A percentile compares a stretch with the other conserved stretches of the same genome.
These are phyloP conservation scores for Micrastur ruficollis DNA, from an alignment of 2,797 vertebrate genomes.

Conservation along the genomic window DNA sequence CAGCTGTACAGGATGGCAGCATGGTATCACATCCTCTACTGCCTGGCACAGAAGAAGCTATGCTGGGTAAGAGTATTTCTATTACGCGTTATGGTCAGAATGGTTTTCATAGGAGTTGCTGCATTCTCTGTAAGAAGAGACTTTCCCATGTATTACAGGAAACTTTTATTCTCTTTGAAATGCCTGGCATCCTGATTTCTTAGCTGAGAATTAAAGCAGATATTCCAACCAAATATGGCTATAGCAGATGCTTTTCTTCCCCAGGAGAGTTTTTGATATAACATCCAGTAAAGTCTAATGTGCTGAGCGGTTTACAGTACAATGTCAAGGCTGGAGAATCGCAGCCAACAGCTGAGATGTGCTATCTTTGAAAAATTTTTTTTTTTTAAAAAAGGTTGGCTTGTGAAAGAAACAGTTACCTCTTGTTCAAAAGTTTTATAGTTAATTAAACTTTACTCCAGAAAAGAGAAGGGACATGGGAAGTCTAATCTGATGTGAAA, in stretches of 20 bases:
- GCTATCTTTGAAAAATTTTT: neutral
- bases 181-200: neutral
- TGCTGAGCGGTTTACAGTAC: neutral
- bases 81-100: neutral
- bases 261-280: neutral
- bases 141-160: neutral
- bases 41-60: constrained; percentile 85
- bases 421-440: neutral
- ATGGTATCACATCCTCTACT: constrained; percentile 89
- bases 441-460: neutral
- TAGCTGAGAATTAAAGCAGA: constrained; percentile 1
- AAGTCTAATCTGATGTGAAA: neutral
- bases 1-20: constrained; percentile 88
- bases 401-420: neutral
- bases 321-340: neutral
- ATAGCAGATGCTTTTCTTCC: neutral
- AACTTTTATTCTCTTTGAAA: neutral
- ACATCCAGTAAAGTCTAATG: neutral
- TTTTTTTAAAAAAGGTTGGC: neutral
- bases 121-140: neutral
- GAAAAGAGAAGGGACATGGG: neutral
- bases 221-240: neutral
- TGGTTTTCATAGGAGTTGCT: neutral
- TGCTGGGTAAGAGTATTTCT: constrained; percentile 82
- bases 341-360: neutral